Evolutionary conservation across 2,888 invertebrate genomes (phyloP), one percentile per base, ranked within the genome.

Genomic region (Spodoptera exigua): DNA sequence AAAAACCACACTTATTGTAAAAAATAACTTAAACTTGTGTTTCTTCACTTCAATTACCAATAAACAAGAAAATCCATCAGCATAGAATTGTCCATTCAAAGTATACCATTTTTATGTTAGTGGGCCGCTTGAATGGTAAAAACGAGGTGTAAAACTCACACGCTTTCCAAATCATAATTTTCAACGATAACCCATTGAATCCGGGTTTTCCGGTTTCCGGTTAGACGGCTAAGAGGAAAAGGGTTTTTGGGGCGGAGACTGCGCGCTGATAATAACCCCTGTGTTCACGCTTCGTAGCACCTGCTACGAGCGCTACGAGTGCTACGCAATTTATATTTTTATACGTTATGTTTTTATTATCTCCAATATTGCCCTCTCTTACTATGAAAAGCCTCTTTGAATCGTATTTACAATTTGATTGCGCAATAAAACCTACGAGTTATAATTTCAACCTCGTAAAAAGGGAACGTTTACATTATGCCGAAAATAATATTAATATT

Each of bases 121-220:
- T 58, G 39, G 52, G 49, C 47, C 46, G 44, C 32, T 61, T 51
- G 67, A 51, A 51, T 70, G 54, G 52, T 67, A 75, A 68, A 74
- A 67, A 70, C 48, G 59, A 70, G 51, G 74, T 72, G 63, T 61
- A 78, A 74, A 72, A 67, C 59, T 65, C 66, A 59, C 59, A 69
- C 68, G 55, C 70, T 74, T 69, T 73, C 56, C 39, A 78, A 74
- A 74, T 69, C 69, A 67, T 67, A 81, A 78, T 78, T 79, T 78
- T 49, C 47, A 75, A 75, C 72, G 75, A 77, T 76, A 82, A 72
- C 70, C 78, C 78, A 74, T 78, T 75, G 75, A 73, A 74, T 75
- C 68, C 70, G 71, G 75, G 76, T 74, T 81, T 82, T 81, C 80
- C 79, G 79, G 79, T 75, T 83, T 76, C 77, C 78, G 75, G 52